These are phyloP conservation scores for Spialia ferax DNA, from an alignment of 2,888 invertebrate species.

Conservation along the genomic window DNA sequence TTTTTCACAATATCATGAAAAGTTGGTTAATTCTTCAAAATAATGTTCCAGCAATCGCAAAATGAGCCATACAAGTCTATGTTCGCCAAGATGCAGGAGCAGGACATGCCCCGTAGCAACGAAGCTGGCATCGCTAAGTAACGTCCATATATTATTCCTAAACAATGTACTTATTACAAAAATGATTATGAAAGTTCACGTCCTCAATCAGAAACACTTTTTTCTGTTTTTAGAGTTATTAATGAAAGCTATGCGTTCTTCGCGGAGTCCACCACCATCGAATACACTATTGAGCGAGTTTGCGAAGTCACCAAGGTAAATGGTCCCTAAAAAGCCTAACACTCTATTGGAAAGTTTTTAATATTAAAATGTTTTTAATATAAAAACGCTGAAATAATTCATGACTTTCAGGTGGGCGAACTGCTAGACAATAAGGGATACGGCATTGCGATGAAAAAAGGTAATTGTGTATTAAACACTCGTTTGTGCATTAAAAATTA, in stretches of 20 bases:
- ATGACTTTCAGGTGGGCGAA: constrained; percentile 86
- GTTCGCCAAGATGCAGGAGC: constrained; percentile 90
- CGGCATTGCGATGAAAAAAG: constrained; percentile 94
- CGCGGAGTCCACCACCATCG: constrained; percentile 96
- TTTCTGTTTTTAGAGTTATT: constrained; percentile 49
- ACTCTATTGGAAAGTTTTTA: no score
- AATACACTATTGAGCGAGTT: constrained; percentile 92
- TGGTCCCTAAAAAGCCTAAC: no score
- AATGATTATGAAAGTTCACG: background rate
- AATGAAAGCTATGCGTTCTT: constrained; percentile 91
- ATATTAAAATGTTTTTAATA: no score
- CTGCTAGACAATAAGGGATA: constrained; percentile 94
- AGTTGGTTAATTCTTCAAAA: background rate
- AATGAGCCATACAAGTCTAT: constrained; percentile 91
- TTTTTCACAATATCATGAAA: no score
- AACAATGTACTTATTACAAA: background rate
- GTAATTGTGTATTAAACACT: constrained; percentile 76
- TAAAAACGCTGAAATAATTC: no score
- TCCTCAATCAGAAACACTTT: background rate
- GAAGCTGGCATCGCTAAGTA: constrained; percentile 88
- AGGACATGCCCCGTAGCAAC: constrained; percentile 85
- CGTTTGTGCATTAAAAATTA: no score
- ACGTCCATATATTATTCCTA: constrained; percentile 3
- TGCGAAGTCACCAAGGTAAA: constrained; percentile 90
- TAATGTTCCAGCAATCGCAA: constrained; percentile 88